Evolutionary conservation across 2,113 vertebrate species (phyloP).

Genomic region (Lampris megalopsis): DNA sequence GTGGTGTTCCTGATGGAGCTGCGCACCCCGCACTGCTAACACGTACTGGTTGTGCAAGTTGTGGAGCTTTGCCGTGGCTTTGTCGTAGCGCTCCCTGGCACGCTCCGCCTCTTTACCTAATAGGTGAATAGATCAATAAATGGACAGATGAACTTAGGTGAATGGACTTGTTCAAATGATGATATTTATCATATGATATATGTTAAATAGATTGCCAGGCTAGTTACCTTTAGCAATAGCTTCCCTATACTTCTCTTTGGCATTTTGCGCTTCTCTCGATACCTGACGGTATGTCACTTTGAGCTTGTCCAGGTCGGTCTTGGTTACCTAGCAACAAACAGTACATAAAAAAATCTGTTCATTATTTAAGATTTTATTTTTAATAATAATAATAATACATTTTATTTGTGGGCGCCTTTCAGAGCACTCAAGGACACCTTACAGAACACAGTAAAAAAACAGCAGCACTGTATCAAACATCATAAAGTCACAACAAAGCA

Average conservation of each 20-base stretch:
- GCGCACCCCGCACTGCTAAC: constrained; percentile 90
- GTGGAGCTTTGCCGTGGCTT: constrained; percentile 95
- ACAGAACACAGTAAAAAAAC: too few species aligned
- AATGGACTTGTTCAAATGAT: too few species aligned
- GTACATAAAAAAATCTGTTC: constrained; percentile 33
- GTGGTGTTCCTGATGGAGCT: constrained; percentile 94
- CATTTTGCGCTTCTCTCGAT: constrained; percentile 92
- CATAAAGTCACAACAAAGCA: too few species aligned
- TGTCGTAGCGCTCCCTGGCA: constrained; percentile 95
- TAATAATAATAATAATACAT: not conserved
- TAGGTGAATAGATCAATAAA: too few species aligned
- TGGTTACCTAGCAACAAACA: constrained; percentile 87
- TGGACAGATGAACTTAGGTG: too few species aligned
- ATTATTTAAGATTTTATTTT: not conserved
- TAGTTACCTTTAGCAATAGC: constrained; percentile 91
- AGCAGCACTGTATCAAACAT: too few species aligned
- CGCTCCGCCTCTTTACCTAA: constrained; percentile 81
- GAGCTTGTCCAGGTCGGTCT: constrained; percentile 94
- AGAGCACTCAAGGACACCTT: too few species aligned
- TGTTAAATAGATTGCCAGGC: too few species aligned
- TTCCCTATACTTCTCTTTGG: constrained; percentile 96
- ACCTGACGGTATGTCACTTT: constrained; percentile 92
- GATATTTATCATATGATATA: too few species aligned
- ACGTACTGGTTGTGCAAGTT: constrained; percentile 97
- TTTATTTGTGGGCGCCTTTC: not conserved